A percentile compares a stretch with the other conserved stretches of the same genome.
These are phyloP conservation scores for Ectemnius continuus DNA, from an alignment of 2,888 invertebrate species.

Conservation along the genomic window DNA sequence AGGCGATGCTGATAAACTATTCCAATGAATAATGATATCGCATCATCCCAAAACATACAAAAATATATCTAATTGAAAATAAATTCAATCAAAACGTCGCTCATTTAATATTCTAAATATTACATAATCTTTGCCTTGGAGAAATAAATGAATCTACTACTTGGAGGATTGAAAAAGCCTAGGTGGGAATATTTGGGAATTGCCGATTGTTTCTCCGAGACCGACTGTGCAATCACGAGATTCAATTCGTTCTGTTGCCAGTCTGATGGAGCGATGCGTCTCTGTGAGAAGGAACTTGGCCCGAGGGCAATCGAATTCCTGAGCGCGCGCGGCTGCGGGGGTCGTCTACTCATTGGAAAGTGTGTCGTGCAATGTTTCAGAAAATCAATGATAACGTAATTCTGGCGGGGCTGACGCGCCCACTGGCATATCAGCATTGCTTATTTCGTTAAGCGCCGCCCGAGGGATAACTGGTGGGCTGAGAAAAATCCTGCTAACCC, in stretches of 20 bases:
- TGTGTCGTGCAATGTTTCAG: neutral
- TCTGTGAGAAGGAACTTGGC: neutral
- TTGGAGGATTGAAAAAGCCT: neutral
- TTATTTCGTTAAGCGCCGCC: slow-evolving; percentile 29
- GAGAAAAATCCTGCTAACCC: no score
- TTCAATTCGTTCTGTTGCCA: no score
- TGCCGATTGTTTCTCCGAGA: neutral
- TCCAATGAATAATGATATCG: no score
- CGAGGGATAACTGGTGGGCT: no score
- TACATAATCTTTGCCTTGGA: no score
- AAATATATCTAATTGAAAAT: no score
- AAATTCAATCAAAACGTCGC: no score
- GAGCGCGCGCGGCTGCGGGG: neutral
- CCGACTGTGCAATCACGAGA: no score
- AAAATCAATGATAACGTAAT: slow-evolving; percentile 25
- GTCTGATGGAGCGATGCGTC: neutral
- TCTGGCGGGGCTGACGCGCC: neutral
- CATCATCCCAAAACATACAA: no score
- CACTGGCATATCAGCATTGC: neutral
- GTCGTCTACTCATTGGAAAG: neutral
- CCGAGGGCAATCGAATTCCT: neutral
- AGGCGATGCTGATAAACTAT: no score
- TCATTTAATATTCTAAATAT: no score
- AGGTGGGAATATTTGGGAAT: neutral
- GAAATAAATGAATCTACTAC: no score